These are phyloP conservation scores for Shinisaurus crocodilurus DNA, from an alignment of 2,113 vertebrate genomes.

Conservation along the genomic window DNA sequence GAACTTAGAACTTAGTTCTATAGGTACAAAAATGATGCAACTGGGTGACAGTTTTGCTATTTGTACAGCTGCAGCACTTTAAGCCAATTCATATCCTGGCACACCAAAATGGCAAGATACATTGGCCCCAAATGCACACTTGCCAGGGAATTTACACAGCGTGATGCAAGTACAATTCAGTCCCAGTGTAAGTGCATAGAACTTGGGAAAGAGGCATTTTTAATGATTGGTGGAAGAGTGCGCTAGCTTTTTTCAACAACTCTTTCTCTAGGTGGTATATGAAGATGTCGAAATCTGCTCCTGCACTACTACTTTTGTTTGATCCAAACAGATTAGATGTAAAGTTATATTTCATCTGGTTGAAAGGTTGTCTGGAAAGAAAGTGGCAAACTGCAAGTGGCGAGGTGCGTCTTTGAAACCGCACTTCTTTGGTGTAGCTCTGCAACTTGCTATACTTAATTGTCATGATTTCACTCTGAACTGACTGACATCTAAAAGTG, in stretches of 20 bases:
- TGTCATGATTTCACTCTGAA: conserved; percentile 34
- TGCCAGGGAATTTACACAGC: not conserved
- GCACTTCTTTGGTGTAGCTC: conserved; percentile 34
- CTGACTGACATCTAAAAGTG: conserved; percentile 35
- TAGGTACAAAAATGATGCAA: not conserved
- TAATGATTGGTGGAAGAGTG: not conserved
- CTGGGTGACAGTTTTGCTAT: not conserved
- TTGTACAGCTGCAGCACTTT: not conserved
- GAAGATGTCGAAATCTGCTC: not conserved
- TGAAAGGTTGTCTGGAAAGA: conserved; percentile 12
- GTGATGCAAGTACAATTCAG: not conserved
- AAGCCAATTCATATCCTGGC: not conserved
- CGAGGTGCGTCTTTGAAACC: not conserved
- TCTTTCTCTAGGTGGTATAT: not conserved
- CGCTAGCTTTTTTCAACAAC: not conserved
- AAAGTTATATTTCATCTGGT: conserved; percentile 5
- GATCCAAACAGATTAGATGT: not conserved
- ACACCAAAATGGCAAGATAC: not conserved
- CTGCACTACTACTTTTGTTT: not conserved
- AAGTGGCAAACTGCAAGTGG: not conserved
- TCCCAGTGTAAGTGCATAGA: not conserved
- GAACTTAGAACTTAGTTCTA: not conserved
- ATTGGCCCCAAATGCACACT: not conserved
- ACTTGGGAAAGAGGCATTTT: not conserved
- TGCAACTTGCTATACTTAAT: conserved; percentile 53